Percentiles rank a stretch among this genome's conserved stretches.
These are phyloP conservation scores for Xanthorhoe spadicearia DNA, from an alignment of 2,888 invertebrate species.

Conservation along the genomic window DNA sequence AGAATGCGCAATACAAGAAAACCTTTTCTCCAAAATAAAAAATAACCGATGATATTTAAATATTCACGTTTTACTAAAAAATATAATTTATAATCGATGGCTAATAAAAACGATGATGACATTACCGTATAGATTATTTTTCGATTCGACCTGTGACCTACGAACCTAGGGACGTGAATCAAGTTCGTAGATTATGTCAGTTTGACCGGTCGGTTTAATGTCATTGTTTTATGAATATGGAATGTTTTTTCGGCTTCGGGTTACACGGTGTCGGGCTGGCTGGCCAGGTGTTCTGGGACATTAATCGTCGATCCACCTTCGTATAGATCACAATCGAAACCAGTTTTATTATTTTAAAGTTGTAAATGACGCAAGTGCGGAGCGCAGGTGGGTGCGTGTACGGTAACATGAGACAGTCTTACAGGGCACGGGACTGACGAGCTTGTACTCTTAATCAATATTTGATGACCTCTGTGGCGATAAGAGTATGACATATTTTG, in stretches of 20 bases:
- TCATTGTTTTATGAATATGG: slow-evolving; percentile 62
- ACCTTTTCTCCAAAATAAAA: slow-evolving; percentile 46
- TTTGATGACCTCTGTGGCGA: not conserved
- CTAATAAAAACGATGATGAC: slow-evolving; percentile 40
- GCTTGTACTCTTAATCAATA: too few relatives aligned
- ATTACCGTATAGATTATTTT: slow-evolving; percentile 38
- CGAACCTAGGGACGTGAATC: slow-evolving; percentile 40
- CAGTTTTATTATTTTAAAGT: slow-evolving; percentile 84
- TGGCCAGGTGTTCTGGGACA: slow-evolving; percentile 76
- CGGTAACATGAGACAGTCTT: slow-evolving; percentile 62
- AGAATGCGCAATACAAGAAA: slow-evolving; percentile 49
- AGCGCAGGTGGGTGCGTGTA: slow-evolving; percentile 77
- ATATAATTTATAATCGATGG: slow-evolving; percentile 31
- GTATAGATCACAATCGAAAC: slow-evolving; percentile 83
- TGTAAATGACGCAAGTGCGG: slow-evolving; percentile 82
- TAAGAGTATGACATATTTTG: not conserved
- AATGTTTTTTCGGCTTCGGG: slow-evolving; percentile 58
- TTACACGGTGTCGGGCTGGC: slow-evolving; percentile 56
- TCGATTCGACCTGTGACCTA: slow-evolving; percentile 40
- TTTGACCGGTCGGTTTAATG: slow-evolving; percentile 56
- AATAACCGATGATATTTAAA: not conserved
- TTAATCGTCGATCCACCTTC: slow-evolving; percentile 78
- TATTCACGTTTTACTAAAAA: not conserved
- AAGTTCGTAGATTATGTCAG: slow-evolving; percentile 53
- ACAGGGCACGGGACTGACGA: slow-evolving; percentile 52